Evolutionary conservation across 2,888 invertebrate genomes (phyloP).

Genomic region (Chaitophorus viminalis): DNA sequence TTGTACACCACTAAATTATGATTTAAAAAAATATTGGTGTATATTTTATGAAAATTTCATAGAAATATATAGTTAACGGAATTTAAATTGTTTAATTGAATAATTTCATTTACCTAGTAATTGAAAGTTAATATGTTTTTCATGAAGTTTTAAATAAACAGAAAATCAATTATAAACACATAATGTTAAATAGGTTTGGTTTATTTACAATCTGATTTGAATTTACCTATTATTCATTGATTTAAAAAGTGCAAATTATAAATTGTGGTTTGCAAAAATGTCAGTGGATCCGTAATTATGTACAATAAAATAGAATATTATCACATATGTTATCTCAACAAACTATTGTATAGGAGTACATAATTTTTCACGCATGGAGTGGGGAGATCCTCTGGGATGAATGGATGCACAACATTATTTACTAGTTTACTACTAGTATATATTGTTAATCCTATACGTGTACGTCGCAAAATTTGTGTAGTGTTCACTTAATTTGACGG

Average conservation of each 20-base stretch:
- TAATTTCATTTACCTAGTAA: not conserved
- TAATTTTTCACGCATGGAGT: slow-evolving; percentile 29
- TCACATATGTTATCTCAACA: slow-evolving; percentile 30
- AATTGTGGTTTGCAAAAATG: not conserved
- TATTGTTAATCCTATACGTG: slow-evolving; percentile 38
- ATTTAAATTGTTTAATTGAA: not conserved
- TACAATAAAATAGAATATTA: slow-evolving; percentile 8
- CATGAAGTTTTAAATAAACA: not conserved
- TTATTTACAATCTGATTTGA: not conserved
- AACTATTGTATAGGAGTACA: slow-evolving; percentile 10
- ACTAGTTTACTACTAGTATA: slow-evolving; percentile 47
- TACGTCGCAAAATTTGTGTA: slow-evolving; percentile 41
- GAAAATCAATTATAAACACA: not conserved
- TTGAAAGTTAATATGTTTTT: not conserved
- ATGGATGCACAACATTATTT: slow-evolving; percentile 38
- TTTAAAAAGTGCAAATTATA: not conserved
- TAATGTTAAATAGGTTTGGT: not conserved
- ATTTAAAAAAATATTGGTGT: too few species aligned
- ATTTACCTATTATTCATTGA: not conserved
- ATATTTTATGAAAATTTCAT: too few species aligned
- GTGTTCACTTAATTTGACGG: not conserved
- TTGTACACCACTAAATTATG: too few species aligned
- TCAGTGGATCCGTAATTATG: not conserved
- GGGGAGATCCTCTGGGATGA: slow-evolving; percentile 52
- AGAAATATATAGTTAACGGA: too few species aligned